These are phyloP conservation scores for Myotis findleyi DNA, from an alignment of 2,797 vertebrate genomes.

Conservation along the genomic window DNA sequence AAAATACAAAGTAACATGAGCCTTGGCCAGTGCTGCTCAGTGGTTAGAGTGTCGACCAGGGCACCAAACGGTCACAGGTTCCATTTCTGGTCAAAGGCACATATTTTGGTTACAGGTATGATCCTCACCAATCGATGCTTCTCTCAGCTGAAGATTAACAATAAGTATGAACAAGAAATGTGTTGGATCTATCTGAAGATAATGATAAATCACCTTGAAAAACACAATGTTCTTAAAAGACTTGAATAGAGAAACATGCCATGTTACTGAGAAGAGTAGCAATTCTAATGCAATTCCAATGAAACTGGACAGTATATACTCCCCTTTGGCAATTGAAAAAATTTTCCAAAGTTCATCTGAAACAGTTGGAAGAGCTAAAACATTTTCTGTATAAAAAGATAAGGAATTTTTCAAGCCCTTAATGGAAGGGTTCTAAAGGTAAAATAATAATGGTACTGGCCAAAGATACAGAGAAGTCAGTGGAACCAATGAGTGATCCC, in stretches of 20 bases:
- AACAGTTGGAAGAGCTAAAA: constrained; percentile 7
- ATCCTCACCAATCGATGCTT: too few relatives aligned
- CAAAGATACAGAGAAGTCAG: constrained; percentile 24
- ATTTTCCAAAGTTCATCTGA: neutral
- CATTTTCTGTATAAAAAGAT: constrained; percentile 38
- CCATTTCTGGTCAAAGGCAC: too few relatives aligned
- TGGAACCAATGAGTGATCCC: neutral
- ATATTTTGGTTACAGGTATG: too few relatives aligned
- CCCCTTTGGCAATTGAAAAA: neutral
- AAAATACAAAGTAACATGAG: neutral
- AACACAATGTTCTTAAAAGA: neutral
- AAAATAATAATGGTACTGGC: constrained; percentile 16
- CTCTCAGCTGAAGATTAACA: too few relatives aligned
- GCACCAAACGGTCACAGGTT: too few relatives aligned
- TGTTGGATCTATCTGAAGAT: neutral
- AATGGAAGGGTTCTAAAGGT: neutral
- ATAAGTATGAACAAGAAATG: neutral
- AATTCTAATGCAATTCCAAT: constrained; percentile 18
- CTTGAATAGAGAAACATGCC: neutral
- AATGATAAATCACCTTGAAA: constrained; percentile 27
- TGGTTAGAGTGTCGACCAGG: too few relatives aligned
- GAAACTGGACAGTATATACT: neutral
- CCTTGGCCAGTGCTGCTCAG: neutral
- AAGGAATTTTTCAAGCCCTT: neutral
- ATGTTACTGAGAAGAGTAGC: neutral